Conservation (phyloP, 2,797 vertebrate species). For the Pseudotriccus pelzelni region DNA sequence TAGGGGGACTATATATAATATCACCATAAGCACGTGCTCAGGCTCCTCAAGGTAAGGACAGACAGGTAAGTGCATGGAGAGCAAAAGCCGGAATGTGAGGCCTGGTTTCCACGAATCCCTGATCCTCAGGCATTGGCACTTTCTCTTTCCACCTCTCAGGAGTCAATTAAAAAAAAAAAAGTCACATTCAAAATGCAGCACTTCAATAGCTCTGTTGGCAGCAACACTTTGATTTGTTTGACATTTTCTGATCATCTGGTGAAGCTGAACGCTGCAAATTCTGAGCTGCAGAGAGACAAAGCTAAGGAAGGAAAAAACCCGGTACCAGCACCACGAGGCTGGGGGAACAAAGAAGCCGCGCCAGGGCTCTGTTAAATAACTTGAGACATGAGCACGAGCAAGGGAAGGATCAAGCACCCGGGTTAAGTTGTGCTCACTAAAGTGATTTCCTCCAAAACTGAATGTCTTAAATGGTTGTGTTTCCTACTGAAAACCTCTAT, state of each 20-base stretch:
- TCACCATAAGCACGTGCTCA: background rate
- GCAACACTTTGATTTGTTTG: conserved; percentile 33
- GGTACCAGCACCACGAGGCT: background rate
- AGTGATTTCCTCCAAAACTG: background rate
- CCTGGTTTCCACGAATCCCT: background rate
- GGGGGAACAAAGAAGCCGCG: background rate
- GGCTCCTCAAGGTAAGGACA: background rate
- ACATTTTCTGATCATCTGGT: conserved; percentile 51
- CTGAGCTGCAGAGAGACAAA: conserved; percentile 11
- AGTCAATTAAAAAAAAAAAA: background rate
- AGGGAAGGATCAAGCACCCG: background rate
- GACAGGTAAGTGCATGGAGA: rapidly evolving
- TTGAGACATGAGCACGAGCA: background rate
- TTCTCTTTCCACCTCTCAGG: background rate
- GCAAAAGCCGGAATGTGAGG: background rate
- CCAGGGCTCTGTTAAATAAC: background rate
- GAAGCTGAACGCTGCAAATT: background rate
- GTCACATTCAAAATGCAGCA: background rate
- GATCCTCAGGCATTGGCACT: background rate
- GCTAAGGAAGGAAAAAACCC: background rate
- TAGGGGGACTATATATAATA: too few relatives aligned
- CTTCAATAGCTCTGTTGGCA: conserved; percentile 43
- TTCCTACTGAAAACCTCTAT: background rate
- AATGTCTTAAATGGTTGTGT: background rate
- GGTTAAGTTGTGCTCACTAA: background rate